Evolutionary conservation across 2,113 vertebrate genomes (phyloP).

Genomic region (Apodemus speciosus): DNA sequence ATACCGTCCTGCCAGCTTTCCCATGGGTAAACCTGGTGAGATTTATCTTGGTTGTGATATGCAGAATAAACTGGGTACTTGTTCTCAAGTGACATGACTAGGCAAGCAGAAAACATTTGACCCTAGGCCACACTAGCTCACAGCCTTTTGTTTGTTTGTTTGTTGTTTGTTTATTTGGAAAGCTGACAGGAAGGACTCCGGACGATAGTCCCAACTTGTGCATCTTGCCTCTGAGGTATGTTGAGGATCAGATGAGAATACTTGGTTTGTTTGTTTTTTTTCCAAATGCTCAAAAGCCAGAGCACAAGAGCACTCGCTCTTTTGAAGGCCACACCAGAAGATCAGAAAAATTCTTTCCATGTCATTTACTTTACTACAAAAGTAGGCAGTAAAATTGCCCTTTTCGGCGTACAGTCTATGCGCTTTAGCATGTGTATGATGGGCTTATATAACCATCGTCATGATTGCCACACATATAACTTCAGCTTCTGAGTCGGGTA

Average conservation of each 20-base stretch:
- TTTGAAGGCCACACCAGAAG: neutral
- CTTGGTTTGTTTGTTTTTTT: neutral
- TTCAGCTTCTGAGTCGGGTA: slow-evolving; percentile 42
- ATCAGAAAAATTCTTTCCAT: neutral
- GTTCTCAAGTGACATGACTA: neutral
- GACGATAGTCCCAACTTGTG: neutral
- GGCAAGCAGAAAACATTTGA: neutral
- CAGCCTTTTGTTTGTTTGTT: neutral
- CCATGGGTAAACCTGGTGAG: neutral
- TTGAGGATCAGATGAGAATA: neutral
- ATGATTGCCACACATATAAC: neutral
- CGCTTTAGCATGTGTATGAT: slow-evolving; percentile 27
- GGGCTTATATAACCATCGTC: slow-evolving; percentile 47
- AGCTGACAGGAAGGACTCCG: neutral
- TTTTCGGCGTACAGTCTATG: neutral
- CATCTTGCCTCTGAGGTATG: neutral
- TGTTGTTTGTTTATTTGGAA: slow-evolving; percentile 7
- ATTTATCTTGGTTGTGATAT: neutral
- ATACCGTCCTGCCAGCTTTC: slow-evolving; percentile 26
- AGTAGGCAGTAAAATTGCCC: slow-evolving; percentile 20
- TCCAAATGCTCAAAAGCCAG: neutral
- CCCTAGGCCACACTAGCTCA: neutral
- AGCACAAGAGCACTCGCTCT: neutral
- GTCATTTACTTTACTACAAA: slow-evolving; percentile 58
- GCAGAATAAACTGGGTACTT: neutral